These are phyloP conservation scores for Melanocharis versteri DNA, from an alignment of 2,113 vertebrate species.

Conservation along the genomic window DNA sequence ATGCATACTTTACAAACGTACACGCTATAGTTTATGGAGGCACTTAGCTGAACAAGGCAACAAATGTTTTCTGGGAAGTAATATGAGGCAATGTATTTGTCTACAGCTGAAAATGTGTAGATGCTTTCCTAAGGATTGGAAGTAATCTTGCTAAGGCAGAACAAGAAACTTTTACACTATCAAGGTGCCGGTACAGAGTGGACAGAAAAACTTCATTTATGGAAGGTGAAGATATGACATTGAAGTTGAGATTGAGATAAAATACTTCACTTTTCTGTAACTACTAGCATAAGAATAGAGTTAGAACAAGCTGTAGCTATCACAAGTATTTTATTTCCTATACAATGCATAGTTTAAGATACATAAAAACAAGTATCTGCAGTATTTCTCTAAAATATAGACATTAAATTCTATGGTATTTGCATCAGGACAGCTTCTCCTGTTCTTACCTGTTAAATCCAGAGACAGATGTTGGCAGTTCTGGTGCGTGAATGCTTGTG, in stretches of 20 bases:
- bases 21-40: not conserved
- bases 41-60: not conserved
- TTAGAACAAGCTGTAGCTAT: not conserved
- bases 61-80: constrained; percentile 1
- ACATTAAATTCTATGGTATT: not conserved
- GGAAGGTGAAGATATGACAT: not conserved
- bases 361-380: not conserved
- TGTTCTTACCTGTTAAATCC: constrained; percentile 43
- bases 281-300: not conserved
- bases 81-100: not conserved
- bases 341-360: not conserved
- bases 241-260: not conserved
- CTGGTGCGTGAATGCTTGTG: not conserved
- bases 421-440: not conserved
- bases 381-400: not conserved
- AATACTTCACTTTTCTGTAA: not conserved
- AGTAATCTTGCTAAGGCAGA: not conserved
- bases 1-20: not conserved
- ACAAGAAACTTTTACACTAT: not conserved
- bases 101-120: not conserved
- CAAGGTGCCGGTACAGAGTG: not conserved
- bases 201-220: not conserved
- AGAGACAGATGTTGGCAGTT: constrained; percentile 26
- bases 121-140: not conserved
- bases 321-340: not conserved